Conservation (phyloP, 64 coral and sea anemone species). For the Acropora tenuis region DNA sequence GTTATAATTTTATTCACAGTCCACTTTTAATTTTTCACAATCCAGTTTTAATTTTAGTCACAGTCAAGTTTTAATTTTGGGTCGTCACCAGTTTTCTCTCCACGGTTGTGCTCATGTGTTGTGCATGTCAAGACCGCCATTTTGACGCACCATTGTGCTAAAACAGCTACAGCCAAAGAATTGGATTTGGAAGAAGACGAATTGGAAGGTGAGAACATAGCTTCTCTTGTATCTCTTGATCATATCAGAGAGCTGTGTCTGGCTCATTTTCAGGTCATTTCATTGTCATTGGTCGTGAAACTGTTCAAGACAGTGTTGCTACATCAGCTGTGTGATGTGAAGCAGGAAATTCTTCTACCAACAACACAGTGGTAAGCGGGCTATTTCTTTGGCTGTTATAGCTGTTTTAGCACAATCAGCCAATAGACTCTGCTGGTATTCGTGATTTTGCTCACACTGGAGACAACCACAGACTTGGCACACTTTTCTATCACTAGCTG, state of each 20-base stretch:
- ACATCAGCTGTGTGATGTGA: too few species aligned
- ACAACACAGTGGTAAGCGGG: too few species aligned
- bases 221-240: not conserved
- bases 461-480: conserved; percentile 53
- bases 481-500: conserved; percentile 6
- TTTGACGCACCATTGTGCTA: not conserved
- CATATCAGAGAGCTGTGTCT: not conserved
- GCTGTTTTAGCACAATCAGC: not conserved
- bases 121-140: not conserved
- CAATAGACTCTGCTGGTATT: conserved; percentile 34
- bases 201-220: not conserved
- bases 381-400: not conserved
- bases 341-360: too few species aligned
- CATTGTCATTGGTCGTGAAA: not conserved
- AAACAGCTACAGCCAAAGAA: not conserved
- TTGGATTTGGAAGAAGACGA: not conserved
- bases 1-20: too few species aligned
- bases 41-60: too few species aligned
- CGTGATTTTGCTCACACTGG: conserved; percentile 32
- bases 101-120: not conserved
- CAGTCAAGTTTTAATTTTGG: not conserved
- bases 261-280: not conserved
- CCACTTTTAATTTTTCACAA: too few species aligned
- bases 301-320: not conserved
- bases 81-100: not conserved